A percentile compares a stretch with the other conserved stretches of the same genome.
Evolutionary conservation across 92 coral and sea anemone genomes (phyloP).

Genomic region (Montipora capitata): DNA sequence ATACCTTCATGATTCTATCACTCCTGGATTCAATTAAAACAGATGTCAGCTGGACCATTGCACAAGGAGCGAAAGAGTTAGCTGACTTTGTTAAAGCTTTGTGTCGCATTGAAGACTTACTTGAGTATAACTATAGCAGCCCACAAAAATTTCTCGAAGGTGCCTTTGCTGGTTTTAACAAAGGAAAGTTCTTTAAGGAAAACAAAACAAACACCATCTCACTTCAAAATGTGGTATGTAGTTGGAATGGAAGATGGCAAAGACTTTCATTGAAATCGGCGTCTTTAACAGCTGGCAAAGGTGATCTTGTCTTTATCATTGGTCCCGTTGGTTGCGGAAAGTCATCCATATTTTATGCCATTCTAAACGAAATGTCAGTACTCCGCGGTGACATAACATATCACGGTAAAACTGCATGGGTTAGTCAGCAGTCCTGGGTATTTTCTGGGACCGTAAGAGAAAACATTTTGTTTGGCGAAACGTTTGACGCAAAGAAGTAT

Average conservation of each 20-base stretch:
- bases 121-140: constrained; percentile 33
- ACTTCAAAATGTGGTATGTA: too few relatives aligned
- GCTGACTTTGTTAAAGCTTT: constrained; percentile 71
- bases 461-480: constrained; percentile 5
- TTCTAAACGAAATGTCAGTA: constrained; percentile 1
- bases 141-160: constrained; percentile 1
- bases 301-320: constrained; percentile 3
- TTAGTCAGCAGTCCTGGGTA: constrained; percentile 20
- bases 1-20: constrained; percentile 72
- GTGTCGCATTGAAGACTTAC: constrained; percentile 55
- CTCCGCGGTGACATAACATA: neutral
- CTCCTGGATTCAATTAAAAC: constrained; percentile 51
- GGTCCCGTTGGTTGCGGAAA: neutral
- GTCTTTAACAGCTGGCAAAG: neutral
- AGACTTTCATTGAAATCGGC: neutral
- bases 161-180: neutral
- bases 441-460: constrained; percentile 4
- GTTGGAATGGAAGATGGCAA: neutral
- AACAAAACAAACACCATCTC: too few relatives aligned
- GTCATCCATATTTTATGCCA: constrained; percentile 6
- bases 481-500: neutral
- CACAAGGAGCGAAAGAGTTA: constrained; percentile 23
- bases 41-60: constrained; percentile 27
- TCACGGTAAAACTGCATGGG: constrained; percentile 6
- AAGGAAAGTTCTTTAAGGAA: too few relatives aligned